Percentiles rank a stretch among this genome's conserved stretches.
Evolutionary conservation across 2,888 invertebrate genomes (phyloP).

Genomic region (Lasioglossum zephyrum): DNA sequence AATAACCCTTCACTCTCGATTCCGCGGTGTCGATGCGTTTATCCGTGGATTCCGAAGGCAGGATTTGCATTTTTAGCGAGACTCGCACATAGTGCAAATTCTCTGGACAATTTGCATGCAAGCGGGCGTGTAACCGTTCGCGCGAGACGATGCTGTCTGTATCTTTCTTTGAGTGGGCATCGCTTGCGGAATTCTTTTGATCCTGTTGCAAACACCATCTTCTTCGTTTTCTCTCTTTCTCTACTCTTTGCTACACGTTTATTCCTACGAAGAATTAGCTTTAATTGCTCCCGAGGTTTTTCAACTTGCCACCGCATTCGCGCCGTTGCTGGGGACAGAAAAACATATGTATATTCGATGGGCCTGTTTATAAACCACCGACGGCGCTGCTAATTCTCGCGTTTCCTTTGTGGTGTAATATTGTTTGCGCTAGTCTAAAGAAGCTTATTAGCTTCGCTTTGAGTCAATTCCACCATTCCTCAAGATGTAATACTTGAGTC

Average conservation of each 20-base stretch:
- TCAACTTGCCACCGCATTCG: background rate
- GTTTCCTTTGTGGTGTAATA: background rate
- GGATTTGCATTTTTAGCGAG: constrained; percentile 21
- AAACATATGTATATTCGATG: constrained; percentile 1
- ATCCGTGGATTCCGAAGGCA: constrained; percentile 17
- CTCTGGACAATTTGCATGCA: constrained; percentile 12
- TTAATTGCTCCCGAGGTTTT: constrained; percentile 24
- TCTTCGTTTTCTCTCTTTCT: background rate
- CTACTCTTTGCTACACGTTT: background rate
- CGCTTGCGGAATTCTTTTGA: constrained; percentile 26
- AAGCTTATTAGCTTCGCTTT: constrained; percentile 2
- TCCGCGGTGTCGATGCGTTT: constrained; percentile 10
- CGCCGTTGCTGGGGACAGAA: too few relatives aligned
- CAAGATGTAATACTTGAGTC: background rate
- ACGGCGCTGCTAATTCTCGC: constrained; percentile 1
- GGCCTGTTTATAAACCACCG: background rate
- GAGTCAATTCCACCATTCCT: background rate
- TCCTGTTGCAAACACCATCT: constrained; percentile 15
- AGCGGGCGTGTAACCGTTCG: background rate
- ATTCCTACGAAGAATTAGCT: constrained; percentile 30
- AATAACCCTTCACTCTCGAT: constrained; percentile 15
- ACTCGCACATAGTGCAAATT: constrained; percentile 5
- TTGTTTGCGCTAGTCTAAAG: background rate
- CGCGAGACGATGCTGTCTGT: background rate
- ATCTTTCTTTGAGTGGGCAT: constrained; percentile 37